A percentile compares a stretch with the other conserved stretches of the same genome.
These are phyloP conservation scores for Morelia viridis DNA, from an alignment of 2,797 vertebrate genomes.

Conservation along the genomic window DNA sequence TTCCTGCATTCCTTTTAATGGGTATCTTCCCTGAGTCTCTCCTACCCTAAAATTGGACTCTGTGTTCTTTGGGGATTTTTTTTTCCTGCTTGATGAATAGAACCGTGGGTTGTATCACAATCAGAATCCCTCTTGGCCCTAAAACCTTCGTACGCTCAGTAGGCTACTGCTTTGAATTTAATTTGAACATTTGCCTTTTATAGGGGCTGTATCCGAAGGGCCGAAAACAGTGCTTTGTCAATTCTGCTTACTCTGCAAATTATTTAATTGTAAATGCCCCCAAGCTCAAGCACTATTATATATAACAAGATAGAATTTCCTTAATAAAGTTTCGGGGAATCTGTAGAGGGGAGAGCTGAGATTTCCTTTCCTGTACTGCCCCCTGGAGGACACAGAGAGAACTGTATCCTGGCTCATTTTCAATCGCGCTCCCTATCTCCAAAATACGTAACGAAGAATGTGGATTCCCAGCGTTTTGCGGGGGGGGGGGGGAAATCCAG, in stretches of 20 bases:
- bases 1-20: not conserved
- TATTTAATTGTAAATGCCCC: not conserved
- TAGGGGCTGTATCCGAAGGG: no score
- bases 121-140: not conserved
- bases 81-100: not conserved
- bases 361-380: constrained; percentile 51
- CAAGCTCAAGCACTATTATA: not conserved
- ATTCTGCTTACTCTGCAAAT: not conserved
- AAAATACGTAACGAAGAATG: not conserved
- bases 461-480: no score
- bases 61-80: not conserved
- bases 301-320: not conserved
- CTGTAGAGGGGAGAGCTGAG: not conserved
- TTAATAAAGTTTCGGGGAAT: not conserved
- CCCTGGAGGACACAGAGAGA: constrained; percentile 57
- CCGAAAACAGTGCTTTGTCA: not conserved
- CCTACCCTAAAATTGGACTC: not conserved
- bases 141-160: not conserved
- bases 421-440: not conserved
- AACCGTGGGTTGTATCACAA: not conserved
- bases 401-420: constrained; percentile 16
- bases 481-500: no score
- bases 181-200: not conserved
- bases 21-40: not conserved
- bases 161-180: not conserved